A percentile compares a stretch with the other conserved stretches of the same genome.
phyloP scores from a whole-genome alignment of 1,140 invertebrate genomes.

The Pemphigus obesinymphae region DNA sequence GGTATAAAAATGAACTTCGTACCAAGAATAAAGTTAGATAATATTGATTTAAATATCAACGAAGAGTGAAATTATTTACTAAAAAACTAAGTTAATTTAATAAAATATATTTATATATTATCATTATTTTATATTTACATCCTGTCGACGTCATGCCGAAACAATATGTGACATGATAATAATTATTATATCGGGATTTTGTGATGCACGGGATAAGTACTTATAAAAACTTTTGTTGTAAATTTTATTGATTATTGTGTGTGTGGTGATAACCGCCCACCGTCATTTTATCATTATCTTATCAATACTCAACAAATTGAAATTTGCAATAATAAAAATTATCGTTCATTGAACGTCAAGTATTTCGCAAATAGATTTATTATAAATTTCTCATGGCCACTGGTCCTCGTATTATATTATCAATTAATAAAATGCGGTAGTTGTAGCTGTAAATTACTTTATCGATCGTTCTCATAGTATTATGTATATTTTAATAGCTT shows the following conservation, averaged over 20 bases:
- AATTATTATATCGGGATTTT: too few species aligned
- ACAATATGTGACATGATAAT: too few species aligned
- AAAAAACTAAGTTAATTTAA: too few species aligned
- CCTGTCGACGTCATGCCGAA: too few species aligned
- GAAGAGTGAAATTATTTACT: too few species aligned
- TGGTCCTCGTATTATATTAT: background rate
- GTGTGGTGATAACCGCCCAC: background rate
- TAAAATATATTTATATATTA: too few species aligned
- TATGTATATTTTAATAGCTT: background rate
- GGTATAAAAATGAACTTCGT: too few species aligned
- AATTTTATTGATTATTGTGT: background rate
- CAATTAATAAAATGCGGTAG: background rate
- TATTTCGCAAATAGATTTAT: background rate
- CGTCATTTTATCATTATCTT: background rate
- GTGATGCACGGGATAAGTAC: too few species aligned
- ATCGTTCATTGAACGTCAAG: background rate
- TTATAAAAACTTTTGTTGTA: background rate
- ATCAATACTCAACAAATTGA: constrained; percentile 14
- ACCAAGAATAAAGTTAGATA: too few species aligned
- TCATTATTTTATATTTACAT: too few species aligned
- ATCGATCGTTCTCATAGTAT: background rate
- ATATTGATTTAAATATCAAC: too few species aligned
- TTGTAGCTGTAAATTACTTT: background rate
- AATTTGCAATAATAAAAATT: background rate
- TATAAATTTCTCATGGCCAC: background rate